These are phyloP conservation scores for Sycobia sp. DNA, from an alignment of 1,140 invertebrate species.

Conservation along the genomic window DNA sequence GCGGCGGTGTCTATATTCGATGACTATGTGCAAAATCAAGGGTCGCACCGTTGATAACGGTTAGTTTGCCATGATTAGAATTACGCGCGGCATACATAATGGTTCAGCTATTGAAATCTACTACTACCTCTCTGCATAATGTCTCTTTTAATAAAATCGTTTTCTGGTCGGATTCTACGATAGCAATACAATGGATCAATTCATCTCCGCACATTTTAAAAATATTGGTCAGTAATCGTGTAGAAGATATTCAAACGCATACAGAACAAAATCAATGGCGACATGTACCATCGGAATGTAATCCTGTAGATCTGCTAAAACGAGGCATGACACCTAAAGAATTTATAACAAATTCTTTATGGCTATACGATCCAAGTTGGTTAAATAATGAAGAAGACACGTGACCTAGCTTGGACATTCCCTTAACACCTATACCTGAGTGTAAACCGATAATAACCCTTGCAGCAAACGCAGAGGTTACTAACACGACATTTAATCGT, in stretches of 20 bases:
- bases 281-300: background rate
- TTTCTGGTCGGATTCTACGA: conserved; percentile 6
- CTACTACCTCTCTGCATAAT: no score
- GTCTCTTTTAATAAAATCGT: background rate
- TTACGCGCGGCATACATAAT: background rate
- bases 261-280: background rate
- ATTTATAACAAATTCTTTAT: no score
- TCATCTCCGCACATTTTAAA: background rate
- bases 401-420: no score
- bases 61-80: background rate
- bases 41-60: conserved; percentile 6
- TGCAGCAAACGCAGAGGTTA: no score
- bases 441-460: no score
- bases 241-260: background rate
- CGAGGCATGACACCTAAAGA: no score
- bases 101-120: no score
- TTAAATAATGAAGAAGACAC: no score
- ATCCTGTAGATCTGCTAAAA: background rate
- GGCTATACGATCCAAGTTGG: no score
- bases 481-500: no score
- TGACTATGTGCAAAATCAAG: conserved; percentile 14
- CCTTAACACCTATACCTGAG: no score
- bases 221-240: conserved; percentile 2
- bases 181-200: conserved; percentile 15
- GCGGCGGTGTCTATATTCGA: no score